phyloP scores from a whole-genome alignment of 2,888 invertebrate genomes.

The Meiosimyza decipiens region DNA sequence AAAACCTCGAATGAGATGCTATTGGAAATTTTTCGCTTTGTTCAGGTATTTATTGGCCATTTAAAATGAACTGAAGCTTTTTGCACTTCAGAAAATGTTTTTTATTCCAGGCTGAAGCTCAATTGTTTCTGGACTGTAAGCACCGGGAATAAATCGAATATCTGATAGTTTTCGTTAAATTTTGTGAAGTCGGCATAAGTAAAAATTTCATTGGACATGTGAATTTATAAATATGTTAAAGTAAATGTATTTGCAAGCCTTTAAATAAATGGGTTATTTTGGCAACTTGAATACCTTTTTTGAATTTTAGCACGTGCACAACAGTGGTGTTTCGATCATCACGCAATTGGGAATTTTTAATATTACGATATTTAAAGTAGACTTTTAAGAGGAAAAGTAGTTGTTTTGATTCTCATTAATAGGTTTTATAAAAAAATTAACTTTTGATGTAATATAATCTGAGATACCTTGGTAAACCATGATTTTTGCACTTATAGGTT shows the following conservation, averaged over 20 bases:
- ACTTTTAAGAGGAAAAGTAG: too few species aligned
- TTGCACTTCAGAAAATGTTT: constrained; percentile 7
- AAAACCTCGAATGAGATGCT: constrained; percentile 63
- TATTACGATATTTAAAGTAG: too few species aligned
- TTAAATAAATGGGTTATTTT: neutral
- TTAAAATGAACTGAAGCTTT: neutral
- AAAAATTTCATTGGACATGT: constrained; percentile 8
- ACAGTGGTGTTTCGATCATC: too few species aligned
- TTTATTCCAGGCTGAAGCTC: constrained; percentile 53
- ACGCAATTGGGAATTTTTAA: too few species aligned
- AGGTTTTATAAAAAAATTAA: too few species aligned
- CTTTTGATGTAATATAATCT: too few species aligned
- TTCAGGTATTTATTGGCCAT: constrained; percentile 51
- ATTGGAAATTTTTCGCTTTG: constrained; percentile 63
- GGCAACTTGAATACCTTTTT: too few species aligned
- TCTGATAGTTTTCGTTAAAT: constrained; percentile 2
- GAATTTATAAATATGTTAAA: neutral
- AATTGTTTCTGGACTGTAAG: constrained; percentile 60
- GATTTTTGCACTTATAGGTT: too few species aligned
- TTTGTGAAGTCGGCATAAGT: constrained; percentile 18
- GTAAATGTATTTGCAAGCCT: neutral
- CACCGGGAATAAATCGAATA: constrained; percentile 54
- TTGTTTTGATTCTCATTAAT: too few species aligned
- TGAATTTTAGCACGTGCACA: too few species aligned
- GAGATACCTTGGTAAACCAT: too few species aligned